A percentile compares a stretch with the other conserved stretches of the same genome.
phyloP scores from a whole-genome alignment of 2,797 vertebrate genomes.

The Tokudaia muenninki region DNA sequence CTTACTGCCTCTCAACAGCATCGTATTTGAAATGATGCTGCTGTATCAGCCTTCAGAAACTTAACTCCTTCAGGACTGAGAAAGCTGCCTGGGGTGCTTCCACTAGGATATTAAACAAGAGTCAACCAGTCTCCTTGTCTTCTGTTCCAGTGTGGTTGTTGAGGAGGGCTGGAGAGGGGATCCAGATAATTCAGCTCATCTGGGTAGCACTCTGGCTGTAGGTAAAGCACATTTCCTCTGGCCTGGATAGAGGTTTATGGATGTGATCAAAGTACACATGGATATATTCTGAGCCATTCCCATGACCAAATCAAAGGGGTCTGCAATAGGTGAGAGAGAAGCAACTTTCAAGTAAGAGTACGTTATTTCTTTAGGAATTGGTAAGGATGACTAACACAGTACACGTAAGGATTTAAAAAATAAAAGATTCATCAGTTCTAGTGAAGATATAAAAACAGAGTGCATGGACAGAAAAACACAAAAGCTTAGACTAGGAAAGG shows the following conservation, averaged over 20 bases:
- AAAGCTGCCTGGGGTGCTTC: background rate
- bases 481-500: background rate
- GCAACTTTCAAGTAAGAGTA: background rate
- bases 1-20: background rate
- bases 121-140: background rate
- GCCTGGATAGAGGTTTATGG: background rate
- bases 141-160: background rate
- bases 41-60: background rate
- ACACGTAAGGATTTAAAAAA: background rate
- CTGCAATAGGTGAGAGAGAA: background rate
- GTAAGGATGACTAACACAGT: background rate
- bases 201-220: background rate
- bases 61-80: background rate
- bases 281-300: background rate
- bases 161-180: background rate
- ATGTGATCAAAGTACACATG: background rate
- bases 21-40: background rate
- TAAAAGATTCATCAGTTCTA: background rate
- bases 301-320: background rate
- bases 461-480: background rate
- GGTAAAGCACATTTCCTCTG: background rate
- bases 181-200: background rate
- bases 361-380: background rate
- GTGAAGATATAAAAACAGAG: background rate
- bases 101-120: background rate